Base-by-base conservation (phyloP, 1,140 invertebrate species). In the Archegozetes longisetosus region DNA sequence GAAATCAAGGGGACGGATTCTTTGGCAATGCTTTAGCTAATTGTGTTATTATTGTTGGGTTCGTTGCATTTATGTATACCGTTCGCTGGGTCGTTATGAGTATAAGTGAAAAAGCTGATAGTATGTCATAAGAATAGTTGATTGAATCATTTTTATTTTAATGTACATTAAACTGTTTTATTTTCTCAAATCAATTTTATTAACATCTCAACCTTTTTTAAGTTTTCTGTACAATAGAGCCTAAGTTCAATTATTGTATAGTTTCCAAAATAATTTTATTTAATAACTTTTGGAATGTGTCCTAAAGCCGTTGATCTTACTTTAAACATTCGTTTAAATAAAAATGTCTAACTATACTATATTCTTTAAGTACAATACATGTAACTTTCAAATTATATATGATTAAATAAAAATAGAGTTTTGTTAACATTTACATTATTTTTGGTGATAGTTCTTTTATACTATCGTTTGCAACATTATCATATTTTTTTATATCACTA, bases 61-160 rank as follows among this genome's bases (percentile, higher is more conserved):
- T 47, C 27, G 60, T 52, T n/a, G 53, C 27, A 26, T 53, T 55
- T 49, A 29, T 64, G n/a, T 53, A 58, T 32, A 63, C 47, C 13
- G 29, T 52, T 25, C 29, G 29, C 23, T 61, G 20, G 26, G 20
- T 58, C 1, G 17, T 59, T 17, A 9, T 40, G 32, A 40, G 32
- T 40, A 40, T 40, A 6, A 40, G 32, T 40, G 32, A 40, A 40
- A 40, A 6, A 6, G 17, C 6, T 17, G 32, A 40, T 40, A 9
- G 32, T 9, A 9, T 40, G 17, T 40, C n/a, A n/a, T n/a, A n/a
- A n/a, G n/a, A n/a, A n/a, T n/a, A n/a, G n/a, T n/a, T 17, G 6
- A 40, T 40, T 40, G 32, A 40, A 40, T 40, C 32, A 6, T 9
- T 40, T 40, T 40, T 40, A 9, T 46, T 46, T 46, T 6, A 9